Evolutionary conservation across 2,797 vertebrate genomes (phyloP), one percentile per base, ranked within the genome.

Genomic region (Notolepis coatsorum): DNA sequence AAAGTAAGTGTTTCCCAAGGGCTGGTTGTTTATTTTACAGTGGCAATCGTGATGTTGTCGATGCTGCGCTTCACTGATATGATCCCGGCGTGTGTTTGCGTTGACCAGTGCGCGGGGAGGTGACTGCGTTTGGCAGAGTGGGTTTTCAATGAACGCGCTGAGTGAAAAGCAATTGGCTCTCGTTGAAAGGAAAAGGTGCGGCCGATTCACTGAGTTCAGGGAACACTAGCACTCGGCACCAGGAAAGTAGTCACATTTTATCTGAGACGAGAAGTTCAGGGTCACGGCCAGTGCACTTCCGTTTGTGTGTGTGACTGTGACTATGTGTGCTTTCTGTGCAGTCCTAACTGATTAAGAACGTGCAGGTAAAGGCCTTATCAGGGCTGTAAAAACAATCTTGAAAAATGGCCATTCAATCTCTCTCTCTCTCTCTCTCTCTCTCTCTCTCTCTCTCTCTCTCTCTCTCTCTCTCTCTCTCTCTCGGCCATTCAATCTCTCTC

Each of bases 171-270:
- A 35, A 68, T n/a, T 43, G 61, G 35, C 18, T 39, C 0, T 47
- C 49, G 52, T 47, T 68, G 65, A 77, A 35, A 74, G 78, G 58
- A 80, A 82, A 69, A 79, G 69, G 79, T 82, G 75, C 79, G 61
- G 68, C 47, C 63, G 5, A 60, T 47, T 63, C 52, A 5, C 61
- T 48, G 2, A 10, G 30, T 31, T 3, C 4, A 3, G 6, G 5
- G 30, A 31, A 31, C 30, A 17, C 4, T 6, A 35, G 7, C 31
- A 35, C 31, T 35, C 31, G 7, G 2, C 31, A 35, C 31, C 31
- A n/a, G n/a, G n/a, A n/a, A n/a, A n/a, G n/a, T 35, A 2, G 5
- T 7, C 31, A 12, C 38, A 12, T 15, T 84, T 85, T 81, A 75
- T 73, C 60, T 58, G 53, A 58, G 71, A 77, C 64, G 65, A 65